phyloP scores from a whole-genome alignment of 2,888 invertebrate genomes.

The Heliconius ismenius region DNA sequence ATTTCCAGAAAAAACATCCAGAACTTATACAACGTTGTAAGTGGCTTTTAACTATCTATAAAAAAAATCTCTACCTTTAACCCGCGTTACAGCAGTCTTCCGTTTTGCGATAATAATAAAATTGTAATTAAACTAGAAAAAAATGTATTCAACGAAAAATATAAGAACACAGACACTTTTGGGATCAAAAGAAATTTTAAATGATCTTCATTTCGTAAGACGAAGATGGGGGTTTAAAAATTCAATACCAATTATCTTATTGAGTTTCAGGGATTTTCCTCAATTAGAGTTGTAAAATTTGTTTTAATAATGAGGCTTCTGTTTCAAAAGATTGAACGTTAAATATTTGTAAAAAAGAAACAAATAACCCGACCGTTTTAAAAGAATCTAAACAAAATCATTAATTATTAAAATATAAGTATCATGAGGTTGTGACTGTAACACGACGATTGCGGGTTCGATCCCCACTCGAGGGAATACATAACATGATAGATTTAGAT shows the following conservation, averaged over 20 bases:
- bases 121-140: background rate
- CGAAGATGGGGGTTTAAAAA: slow-evolving; percentile 25
- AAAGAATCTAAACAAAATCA: background rate
- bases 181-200: slow-evolving; percentile 24
- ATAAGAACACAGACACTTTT: background rate
- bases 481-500: no score
- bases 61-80: background rate
- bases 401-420: no score
- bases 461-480: background rate
- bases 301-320: slow-evolving; percentile 25
- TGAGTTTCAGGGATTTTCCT: slow-evolving; percentile 31
- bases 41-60: background rate
- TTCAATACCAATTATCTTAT: slow-evolving; percentile 28
- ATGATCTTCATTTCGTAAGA: slow-evolving; percentile 27
- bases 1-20: background rate
- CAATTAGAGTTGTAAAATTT: slow-evolving; percentile 32
- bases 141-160: background rate
- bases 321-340: background rate
- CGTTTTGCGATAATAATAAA: background rate
- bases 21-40: background rate
- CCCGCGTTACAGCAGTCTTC: background rate
- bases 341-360: slow-evolving; percentile 3
- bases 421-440: background rate
- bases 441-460: background rate
- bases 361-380: background rate